Conservation (phyloP, 2,113 vertebrate species). For the Herpetotheres cachinnans region DNA sequence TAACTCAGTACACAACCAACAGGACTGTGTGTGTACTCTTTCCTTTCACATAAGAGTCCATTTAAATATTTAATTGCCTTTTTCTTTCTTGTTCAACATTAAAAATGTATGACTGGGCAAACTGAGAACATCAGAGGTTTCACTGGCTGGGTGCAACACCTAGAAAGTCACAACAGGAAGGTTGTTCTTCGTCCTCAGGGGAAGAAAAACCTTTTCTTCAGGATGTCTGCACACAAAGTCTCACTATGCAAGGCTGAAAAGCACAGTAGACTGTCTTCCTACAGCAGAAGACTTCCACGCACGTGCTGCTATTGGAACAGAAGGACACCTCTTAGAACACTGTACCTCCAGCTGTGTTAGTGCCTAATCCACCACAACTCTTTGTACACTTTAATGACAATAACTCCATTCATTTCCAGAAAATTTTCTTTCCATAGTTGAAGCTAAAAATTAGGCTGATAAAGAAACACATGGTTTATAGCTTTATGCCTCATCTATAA, state of each 20-base stretch:
- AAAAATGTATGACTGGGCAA: neutral
- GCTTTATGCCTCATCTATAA: neutral
- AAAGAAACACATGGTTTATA: neutral
- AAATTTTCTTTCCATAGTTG: neutral
- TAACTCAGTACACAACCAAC: neutral
- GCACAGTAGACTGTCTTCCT: neutral
- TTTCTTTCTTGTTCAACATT: neutral
- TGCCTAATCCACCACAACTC: neutral
- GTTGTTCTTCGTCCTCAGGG: neutral
- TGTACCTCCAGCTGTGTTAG: neutral
- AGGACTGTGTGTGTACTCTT: accelerated
- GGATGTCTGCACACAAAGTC: neutral
- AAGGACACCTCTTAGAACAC: neutral
- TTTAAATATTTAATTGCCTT: neutral
- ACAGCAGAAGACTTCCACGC: neutral
- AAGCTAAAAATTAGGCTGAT: neutral
- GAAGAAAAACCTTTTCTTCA: neutral
- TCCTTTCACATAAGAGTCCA: neutral
- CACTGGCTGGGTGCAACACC: neutral
- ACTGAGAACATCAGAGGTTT: neutral
- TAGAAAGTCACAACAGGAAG: neutral
- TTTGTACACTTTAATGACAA: neutral
- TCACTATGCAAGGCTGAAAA: neutral
- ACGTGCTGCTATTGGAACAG: neutral
- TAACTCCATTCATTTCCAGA: neutral